Evolutionary conservation across 37 sponge, comb jelly and placozoan genomes (phyloP).

Genomic region (Dysidea cf. avara): DNA sequence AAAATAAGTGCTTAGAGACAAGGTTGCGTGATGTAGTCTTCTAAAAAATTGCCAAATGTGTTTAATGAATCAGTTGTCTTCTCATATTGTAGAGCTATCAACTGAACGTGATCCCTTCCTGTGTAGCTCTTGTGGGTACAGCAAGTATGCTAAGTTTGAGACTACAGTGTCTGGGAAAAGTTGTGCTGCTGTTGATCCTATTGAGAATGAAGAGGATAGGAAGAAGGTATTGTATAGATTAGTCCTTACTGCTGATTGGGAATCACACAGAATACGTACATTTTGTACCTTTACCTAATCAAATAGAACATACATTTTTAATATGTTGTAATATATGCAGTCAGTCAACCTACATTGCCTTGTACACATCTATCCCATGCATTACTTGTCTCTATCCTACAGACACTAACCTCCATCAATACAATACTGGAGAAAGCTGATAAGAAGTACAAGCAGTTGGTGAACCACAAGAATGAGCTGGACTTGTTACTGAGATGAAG

Average conservation of each 20-base stretch:
- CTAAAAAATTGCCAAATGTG: no score
- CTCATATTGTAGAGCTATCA: constrained; percentile 69
- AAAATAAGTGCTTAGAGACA: no score
- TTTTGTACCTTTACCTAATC: no score
- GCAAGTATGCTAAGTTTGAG: constrained; percentile 95
- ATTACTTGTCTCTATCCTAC: neutral
- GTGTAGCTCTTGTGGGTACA: constrained; percentile 90
- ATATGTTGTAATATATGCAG: no score
- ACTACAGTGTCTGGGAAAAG: constrained; percentile 45
- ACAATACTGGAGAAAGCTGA: constrained; percentile 81
- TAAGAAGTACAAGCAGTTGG: constrained; percentile 67
- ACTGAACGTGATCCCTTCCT: constrained; percentile 96
- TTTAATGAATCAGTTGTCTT: neutral
- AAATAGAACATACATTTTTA: no score
- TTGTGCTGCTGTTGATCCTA: constrained; percentile 88
- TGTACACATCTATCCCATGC: no score
- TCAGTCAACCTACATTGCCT: no score
- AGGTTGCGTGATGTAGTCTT: no score
- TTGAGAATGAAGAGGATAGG: constrained; percentile 89
- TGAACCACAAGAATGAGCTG: constrained; percentile 69
- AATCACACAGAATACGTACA: no score
- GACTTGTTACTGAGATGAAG: constrained; percentile 61
- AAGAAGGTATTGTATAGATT: constrained; percentile 45
- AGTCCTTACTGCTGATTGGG: no score
- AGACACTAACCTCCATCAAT: constrained; percentile 75